These are phyloP conservation scores for Tretioscincus oriximinensis DNA, from an alignment of 2,113 vertebrate genomes.

Conservation along the genomic window DNA sequence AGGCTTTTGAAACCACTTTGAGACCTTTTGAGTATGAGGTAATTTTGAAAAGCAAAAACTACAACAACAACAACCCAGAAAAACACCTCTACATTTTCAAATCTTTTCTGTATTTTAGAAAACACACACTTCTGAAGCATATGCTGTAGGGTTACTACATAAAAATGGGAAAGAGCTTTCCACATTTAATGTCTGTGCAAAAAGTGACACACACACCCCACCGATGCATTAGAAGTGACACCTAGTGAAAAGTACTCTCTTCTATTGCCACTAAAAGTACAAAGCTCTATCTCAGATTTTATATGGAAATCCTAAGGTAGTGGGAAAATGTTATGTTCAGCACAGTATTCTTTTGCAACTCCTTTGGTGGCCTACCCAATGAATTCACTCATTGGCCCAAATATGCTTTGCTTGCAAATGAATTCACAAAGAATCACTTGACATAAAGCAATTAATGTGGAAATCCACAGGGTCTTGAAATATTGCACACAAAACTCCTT, in stretches of 20 bases:
- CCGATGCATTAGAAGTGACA: no score
- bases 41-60: no score
- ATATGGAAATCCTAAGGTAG: no score
- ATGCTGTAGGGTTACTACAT: not conserved
- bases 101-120: not conserved
- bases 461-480: not conserved
- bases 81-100: not conserved
- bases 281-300: no score
- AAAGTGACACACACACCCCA: no score
- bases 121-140: not conserved
- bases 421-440: not conserved
- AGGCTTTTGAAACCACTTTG: no score
- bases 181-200: no score
- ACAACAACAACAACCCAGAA: no score
- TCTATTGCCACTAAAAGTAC: no score
- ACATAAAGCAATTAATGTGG: not conserved
- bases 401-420: not conserved
- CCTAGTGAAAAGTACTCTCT: no score
- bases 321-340: not conserved
- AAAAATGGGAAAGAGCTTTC: no score
- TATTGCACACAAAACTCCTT: not conserved
- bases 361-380: not conserved
- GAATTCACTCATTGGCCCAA: not conserved
- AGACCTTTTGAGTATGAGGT: no score
- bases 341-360: not conserved